Percentiles rank a stretch among this genome's conserved stretches.
Evolutionary conservation across 53 echinoderm and acorn worm genomes (phyloP).

Genomic region (Paracentrotus lividus): DNA sequence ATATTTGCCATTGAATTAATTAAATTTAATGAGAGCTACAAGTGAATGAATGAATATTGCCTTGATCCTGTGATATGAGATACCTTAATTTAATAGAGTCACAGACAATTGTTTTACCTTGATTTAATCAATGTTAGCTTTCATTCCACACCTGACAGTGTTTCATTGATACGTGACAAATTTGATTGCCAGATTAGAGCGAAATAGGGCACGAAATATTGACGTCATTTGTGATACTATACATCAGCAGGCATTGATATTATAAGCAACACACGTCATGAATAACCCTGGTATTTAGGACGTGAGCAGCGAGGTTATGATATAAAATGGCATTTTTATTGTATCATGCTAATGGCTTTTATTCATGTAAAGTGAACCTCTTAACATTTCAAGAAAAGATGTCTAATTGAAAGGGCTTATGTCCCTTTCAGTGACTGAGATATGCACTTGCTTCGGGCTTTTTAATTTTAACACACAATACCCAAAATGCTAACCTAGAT

Average conservation of each 20-base stretch:
- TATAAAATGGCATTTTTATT: background rate
- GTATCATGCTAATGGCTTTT: constrained; percentile 2
- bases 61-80: background rate
- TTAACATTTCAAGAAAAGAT: background rate
- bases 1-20: background rate
- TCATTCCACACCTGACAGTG: background rate
- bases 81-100: constrained; percentile 25
- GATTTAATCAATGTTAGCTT: constrained; percentile 27
- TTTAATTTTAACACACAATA: background rate
- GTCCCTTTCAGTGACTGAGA: background rate
- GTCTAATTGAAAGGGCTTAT: background rate
- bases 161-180: constrained; percentile 18
- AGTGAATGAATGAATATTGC: background rate
- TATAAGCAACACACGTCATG: background rate
- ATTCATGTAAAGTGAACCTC: background rate
- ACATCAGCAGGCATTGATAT: background rate
- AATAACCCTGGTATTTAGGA: constrained; percentile 15
- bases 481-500: background rate
- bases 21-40: background rate
- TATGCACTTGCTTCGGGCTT: background rate
- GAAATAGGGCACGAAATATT: constrained; percentile 25
- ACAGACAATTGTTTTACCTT: constrained; percentile 34
- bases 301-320: background rate
- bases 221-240: constrained; percentile 16
- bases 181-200: constrained; percentile 44